Conservation (phyloP, 1,140 invertebrate species). For the Helicoverpa armigera region DNA sequence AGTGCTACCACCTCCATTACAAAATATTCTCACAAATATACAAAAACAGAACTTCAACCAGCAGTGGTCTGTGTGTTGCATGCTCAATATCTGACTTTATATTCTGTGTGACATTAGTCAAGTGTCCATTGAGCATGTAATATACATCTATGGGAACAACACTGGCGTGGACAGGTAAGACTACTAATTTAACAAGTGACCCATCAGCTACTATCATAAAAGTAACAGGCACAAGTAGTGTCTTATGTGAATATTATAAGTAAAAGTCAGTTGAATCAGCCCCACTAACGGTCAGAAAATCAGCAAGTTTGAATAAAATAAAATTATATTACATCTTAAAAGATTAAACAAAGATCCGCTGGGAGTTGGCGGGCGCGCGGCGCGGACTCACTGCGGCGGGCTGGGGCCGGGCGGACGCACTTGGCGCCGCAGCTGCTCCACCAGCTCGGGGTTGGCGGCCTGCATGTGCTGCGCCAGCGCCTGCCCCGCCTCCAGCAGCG, state of each 20-base stretch:
- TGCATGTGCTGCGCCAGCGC: conserved; percentile 85
- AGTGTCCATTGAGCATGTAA: no score
- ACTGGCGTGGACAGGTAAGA: not conserved
- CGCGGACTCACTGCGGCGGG: conserved; percentile 56
- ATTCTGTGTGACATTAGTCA: no score
- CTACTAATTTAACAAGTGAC: conserved; percentile 8
- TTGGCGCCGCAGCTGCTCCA: conserved; percentile 81
- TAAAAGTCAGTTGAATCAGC: not conserved
- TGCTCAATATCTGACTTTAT: no score
- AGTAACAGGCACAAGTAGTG: not conserved
- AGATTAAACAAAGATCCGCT: conserved; percentile 37
- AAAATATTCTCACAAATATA: conserved; percentile 8
- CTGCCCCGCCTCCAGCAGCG: conserved; percentile 80
- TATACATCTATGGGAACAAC: not conserved
- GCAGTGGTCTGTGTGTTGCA: no score
- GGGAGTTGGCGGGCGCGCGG: not conserved
- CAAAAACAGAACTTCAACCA: not conserved
- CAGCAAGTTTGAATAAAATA: conserved; percentile 34
- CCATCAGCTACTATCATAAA: not conserved
- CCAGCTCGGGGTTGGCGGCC: conserved; percentile 81
- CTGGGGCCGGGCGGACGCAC: conserved; percentile 71
- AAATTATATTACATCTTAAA: conserved; percentile 48
- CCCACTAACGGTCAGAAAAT: not conserved
- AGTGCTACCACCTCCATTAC: conserved; percentile 5
- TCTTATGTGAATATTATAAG: not conserved